These are phyloP conservation scores for Megalopta genalis DNA, from an alignment of 1,140 invertebrate species.

Conservation along the genomic window DNA sequence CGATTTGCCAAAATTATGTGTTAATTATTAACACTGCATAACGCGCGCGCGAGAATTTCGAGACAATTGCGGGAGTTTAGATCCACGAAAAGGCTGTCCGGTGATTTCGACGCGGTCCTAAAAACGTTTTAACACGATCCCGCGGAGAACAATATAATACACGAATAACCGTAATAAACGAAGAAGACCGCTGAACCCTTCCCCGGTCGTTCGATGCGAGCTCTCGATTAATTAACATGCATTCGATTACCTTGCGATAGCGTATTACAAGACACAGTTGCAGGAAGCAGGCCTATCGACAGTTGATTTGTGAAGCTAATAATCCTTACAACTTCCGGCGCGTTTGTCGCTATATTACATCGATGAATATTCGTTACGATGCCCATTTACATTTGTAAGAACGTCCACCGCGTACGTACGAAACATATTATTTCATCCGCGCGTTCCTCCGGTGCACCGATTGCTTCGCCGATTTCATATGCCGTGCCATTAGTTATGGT, in stretches of 20 bases:
- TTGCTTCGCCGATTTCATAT: too few species aligned
- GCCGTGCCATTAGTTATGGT: too few species aligned
- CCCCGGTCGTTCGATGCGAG: not conserved
- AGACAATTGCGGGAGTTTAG: too few species aligned
- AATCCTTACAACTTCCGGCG: conserved; percentile 14
- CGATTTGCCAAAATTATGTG: too few species aligned
- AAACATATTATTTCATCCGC: not conserved
- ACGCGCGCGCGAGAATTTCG: too few species aligned
- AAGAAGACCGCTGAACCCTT: too few species aligned
- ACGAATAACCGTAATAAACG: not conserved
- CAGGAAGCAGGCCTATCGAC: not conserved
- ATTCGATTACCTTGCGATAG: not conserved
- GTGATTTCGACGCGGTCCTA: too few species aligned
- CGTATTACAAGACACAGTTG: conserved; percentile 3
- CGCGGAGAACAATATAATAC: too few species aligned
- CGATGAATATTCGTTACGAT: conserved; percentile 14
- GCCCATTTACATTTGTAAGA: conserved; percentile 28
- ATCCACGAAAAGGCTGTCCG: too few species aligned
- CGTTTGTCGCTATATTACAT: conserved; percentile 3
- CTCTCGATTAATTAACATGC: not conserved
- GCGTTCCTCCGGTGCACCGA: not conserved
- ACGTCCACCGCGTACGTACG: not conserved
- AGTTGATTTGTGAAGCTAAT: conserved; percentile 28
- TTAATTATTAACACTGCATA: too few species aligned
- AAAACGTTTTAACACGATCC: too few species aligned